Evolutionary conservation across 2,113 vertebrate species (phyloP).

Genomic region (Pimephales promelas): DNA sequence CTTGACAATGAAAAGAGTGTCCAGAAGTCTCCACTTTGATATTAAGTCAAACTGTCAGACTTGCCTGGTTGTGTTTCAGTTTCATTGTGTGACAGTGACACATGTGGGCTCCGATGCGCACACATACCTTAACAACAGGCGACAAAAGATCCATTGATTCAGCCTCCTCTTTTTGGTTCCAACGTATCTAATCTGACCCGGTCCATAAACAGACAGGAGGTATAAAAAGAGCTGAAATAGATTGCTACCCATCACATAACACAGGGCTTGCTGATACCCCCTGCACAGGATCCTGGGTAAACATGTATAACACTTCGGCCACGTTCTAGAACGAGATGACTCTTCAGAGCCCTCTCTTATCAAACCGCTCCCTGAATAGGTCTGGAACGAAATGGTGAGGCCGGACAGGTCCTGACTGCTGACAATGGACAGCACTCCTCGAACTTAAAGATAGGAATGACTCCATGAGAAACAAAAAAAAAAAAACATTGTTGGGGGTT

Average conservation of each 20-base stretch:
- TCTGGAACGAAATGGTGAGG: background rate
- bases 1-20: background rate
- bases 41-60: background rate
- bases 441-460: conserved; percentile 66
- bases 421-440: background rate
- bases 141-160: background rate
- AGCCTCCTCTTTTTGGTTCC: background rate
- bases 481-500: background rate
- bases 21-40: background rate
- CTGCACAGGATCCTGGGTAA: background rate
- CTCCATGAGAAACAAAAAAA: conserved; percentile 37
- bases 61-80: background rate
- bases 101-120: background rate
- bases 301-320: background rate
- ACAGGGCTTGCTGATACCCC: background rate
- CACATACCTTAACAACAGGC: background rate
- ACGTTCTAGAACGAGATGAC: background rate
- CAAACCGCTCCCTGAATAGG: background rate
- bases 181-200: background rate
- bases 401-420: background rate
- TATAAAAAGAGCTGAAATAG: conserved; percentile 25
- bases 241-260: background rate
- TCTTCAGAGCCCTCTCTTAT: conserved; percentile 12
- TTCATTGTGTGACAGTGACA: conserved; percentile 5
- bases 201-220: conserved; percentile 18